Evolutionary conservation across 2,888 invertebrate species (phyloP).

Genomic region (Digitonthophagus gazella): DNA sequence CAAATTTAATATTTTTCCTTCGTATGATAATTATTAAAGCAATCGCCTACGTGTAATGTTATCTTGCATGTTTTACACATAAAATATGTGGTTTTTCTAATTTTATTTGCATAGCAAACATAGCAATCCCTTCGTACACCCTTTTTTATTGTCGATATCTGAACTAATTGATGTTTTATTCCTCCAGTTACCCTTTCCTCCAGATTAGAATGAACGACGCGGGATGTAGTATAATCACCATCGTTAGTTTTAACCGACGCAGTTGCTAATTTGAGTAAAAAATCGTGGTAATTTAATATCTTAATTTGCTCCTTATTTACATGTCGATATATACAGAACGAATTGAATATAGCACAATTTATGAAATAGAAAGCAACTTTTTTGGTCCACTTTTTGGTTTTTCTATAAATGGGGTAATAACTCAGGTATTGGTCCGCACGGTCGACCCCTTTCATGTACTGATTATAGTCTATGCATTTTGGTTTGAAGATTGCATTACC

Average conservation of each 20-base stretch:
- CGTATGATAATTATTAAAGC: no score
- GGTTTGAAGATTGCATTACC: neutral
- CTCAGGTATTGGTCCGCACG: neutral
- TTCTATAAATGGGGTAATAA: neutral
- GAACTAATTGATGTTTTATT: neutral
- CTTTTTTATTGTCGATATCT: neutral
- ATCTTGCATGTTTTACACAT: no score
- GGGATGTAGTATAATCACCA: no score
- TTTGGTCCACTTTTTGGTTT: neutral
- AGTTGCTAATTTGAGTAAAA: no score
- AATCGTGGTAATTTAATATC: no score
- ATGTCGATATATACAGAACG: neutral
- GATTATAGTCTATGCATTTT: neutral
- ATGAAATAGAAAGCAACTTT: neutral
- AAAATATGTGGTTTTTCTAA: neutral
- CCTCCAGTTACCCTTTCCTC: neutral
- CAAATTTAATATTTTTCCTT: no score
- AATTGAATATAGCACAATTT: neutral
- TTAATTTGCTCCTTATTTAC: no score
- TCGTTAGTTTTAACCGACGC: no score
- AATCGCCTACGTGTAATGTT: no score
- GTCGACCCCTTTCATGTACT: constrained; percentile 1
- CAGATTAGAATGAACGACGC: neutral
- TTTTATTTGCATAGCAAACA: neutral
- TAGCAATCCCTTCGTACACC: neutral